phyloP scores from a whole-genome alignment of 2,888 invertebrate species.

The Teleiodes luculella region DNA sequence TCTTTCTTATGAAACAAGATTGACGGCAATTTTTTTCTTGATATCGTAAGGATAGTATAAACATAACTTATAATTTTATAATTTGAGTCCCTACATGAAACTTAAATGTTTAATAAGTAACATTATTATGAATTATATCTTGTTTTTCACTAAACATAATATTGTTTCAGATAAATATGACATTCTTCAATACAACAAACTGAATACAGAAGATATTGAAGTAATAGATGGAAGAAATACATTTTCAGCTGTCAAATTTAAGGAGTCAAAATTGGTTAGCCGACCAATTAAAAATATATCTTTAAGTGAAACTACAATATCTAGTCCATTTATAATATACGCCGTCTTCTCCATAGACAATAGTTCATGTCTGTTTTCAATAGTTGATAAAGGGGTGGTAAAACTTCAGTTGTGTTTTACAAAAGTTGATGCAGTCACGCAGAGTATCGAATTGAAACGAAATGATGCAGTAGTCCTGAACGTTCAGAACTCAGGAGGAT shows the following conservation, averaged over 20 bases:
- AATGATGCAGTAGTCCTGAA: constrained; percentile 2
- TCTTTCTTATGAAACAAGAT: too few relatives aligned
- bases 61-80: too few relatives aligned
- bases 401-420: constrained; percentile 40
- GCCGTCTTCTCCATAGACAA: constrained; percentile 38
- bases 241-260: constrained; percentile 27
- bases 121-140: too few relatives aligned
- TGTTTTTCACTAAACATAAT: too few relatives aligned
- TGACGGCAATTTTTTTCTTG: too few relatives aligned
- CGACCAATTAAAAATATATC: constrained; percentile 21
- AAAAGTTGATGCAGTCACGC: constrained; percentile 10
- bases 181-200: constrained; percentile 27
- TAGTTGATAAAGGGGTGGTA: constrained; percentile 29
- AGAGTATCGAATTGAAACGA: constrained; percentile 28
- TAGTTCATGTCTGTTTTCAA: constrained; percentile 45
- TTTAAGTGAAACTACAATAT: constrained; percentile 26
- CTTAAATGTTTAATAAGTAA: too few relatives aligned
- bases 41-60: too few relatives aligned
- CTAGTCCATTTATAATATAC: constrained; percentile 45
- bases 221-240: constrained; percentile 20
- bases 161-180: constrained; percentile 44
- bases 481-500: background rate
- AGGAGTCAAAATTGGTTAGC: constrained; percentile 14
- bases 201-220: constrained; percentile 9
- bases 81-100: too few relatives aligned